Base-by-base conservation (phyloP, 2,888 invertebrate species). In the Macrophya annulata region DNA sequence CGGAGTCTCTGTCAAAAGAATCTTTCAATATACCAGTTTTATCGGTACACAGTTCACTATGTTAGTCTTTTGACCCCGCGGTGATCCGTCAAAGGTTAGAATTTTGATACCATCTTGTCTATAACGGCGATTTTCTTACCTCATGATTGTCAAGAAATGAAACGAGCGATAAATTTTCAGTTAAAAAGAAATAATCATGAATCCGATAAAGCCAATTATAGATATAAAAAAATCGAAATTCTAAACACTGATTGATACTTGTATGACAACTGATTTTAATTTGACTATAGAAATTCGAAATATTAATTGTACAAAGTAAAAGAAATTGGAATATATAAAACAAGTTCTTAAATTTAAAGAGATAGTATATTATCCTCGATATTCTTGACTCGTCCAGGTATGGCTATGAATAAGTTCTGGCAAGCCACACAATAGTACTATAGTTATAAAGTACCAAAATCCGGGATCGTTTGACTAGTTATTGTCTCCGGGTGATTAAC, bases 401-500 rank as follows among this genome's bases (percentile, higher is more conserved):
- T 31, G 3, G n/a, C 31, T 17, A 37, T 68, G 17, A 5, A 31
- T 37, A 68, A 68, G 12, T 68, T 68, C 37, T 17, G 68, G 68
- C 37, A 37, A 37, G 68, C 68, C 68, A 15, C 15, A 31, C 31
- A 1, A 3, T 31, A 31, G 31, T 31, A 31, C 31, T 3, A 25
- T 9, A 68, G n/a, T n/a, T n/a, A 12, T 72, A 43, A 72, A 72
- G 40, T 9, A 72, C 72, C 45, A 9, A 25, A 72, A 72, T 72
- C 72, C 72, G 6, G 72, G 17, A 72, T 72, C 72, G 43, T 72
- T 72, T n/a, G 72, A 21, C n/a, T 72, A 15, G 45, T 68, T 68
- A 68, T 68, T 68, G 68, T 68, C 68, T 68, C 10, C 21, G 43
- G 43, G 21, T 72, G 72, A 72, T 72, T 72, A 72, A 72, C 72